Conservation (phyloP, 2,888 invertebrate species). For the Chirona hameri region DNA sequence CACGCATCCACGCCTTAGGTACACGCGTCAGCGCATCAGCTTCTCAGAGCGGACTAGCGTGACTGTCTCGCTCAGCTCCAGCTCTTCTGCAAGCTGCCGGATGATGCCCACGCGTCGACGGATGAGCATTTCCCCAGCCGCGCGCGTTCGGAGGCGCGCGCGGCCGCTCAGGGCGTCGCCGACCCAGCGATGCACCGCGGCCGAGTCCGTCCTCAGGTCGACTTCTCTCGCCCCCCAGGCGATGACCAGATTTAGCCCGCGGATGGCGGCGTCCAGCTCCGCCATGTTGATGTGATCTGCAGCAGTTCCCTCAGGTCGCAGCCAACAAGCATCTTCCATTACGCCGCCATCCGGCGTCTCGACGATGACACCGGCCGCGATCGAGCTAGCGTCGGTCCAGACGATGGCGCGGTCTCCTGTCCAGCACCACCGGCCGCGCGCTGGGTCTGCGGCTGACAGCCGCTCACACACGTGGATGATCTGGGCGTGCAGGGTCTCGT, state of each 20-base stretch:
- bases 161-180: conserved; percentile 4
- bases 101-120: conserved; percentile 3
- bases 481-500: neutral
- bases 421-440: neutral
- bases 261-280: conserved; percentile 14
- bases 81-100: neutral
- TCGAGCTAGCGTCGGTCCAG: conserved; percentile 1
- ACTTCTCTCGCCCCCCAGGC: conserved; percentile 23
- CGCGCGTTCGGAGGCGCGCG: neutral
- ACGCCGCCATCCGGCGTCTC: neutral
- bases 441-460: conserved; percentile 4
- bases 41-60: neutral
- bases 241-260: conserved; percentile 7
- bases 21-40: conserved; percentile 29
- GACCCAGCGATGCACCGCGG: neutral
- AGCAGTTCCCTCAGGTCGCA: neutral
- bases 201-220: neutral
- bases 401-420: neutral
- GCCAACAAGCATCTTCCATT: conserved; percentile 23
- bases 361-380: neutral
- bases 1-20: conserved; percentile 27
- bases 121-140: neutral
- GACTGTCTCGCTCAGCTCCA: neutral
- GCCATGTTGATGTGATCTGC: conserved; percentile 27
- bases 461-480: neutral